phyloP scores from a whole-genome alignment of 2,888 invertebrate genomes.

The Troides helena region DNA sequence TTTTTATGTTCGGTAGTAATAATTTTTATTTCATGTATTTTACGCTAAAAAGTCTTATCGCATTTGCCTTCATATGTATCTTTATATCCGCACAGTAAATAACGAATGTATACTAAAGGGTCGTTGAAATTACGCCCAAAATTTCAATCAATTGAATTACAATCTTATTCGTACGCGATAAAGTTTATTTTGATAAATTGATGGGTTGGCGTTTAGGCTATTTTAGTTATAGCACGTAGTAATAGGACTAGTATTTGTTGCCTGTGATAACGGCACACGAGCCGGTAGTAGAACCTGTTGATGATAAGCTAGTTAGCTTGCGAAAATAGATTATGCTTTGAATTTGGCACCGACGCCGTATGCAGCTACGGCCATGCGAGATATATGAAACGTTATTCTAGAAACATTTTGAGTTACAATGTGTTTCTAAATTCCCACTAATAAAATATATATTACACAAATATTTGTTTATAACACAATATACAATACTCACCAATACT shows the following conservation, averaged over 20 bases:
- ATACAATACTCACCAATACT: background rate
- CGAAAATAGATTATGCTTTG: conserved; percentile 72
- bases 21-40: no score
- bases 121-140: conserved; percentile 19
- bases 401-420: conserved; percentile 33
- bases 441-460: background rate
- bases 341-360: conserved; percentile 50
- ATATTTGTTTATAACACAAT: background rate
- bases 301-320: conserved; percentile 63
- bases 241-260: conserved; percentile 65
- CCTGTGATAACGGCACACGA: conserved; percentile 76
- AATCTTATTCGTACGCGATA: background rate
- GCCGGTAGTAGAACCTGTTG: conserved; percentile 76
- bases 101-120: conserved; percentile 18
- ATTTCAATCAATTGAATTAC: background rate
- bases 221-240: conserved; percentile 14
- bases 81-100: conserved; percentile 11
- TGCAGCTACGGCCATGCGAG: conserved; percentile 47
- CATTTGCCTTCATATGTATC: conserved; percentile 6
- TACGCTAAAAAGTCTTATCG: background rate
- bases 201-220: background rate
- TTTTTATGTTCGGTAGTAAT: no score
- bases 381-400: conserved; percentile 48
- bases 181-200: background rate
- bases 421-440: conserved; percentile 13